Evolutionary conservation across 2,888 invertebrate species (phyloP).

Genomic region (Aporophyla lueneburgensis): DNA sequence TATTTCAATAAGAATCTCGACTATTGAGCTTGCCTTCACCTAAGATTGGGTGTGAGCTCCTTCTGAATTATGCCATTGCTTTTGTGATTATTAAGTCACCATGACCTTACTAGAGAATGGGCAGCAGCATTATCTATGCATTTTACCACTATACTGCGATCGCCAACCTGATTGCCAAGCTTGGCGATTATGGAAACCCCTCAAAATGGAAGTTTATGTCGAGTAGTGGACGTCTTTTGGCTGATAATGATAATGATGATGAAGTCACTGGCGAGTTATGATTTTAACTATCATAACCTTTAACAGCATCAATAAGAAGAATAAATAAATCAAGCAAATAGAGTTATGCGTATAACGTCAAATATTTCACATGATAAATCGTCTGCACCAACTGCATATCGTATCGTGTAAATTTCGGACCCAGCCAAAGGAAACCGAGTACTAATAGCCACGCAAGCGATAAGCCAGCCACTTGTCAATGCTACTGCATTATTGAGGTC

Average conservation of each 20-base stretch:
- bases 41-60: neutral
- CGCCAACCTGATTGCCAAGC: too few relatives aligned
- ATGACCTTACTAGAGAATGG: neutral
- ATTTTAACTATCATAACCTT: too few relatives aligned
- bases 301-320: neutral
- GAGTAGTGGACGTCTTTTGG: too few relatives aligned
- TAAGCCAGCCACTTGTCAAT: slow-evolving; percentile 61
- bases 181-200: too few relatives aligned
- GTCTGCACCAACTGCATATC: slow-evolving; percentile 19
- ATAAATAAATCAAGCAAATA: neutral
- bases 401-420: slow-evolving; percentile 40
- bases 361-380: slow-evolving; percentile 8
- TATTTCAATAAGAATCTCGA: slow-evolving; percentile 40
- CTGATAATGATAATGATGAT: too few relatives aligned
- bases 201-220: too few relatives aligned
- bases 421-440: slow-evolving; percentile 26
- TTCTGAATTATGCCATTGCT: neutral
- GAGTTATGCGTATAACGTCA: too few relatives aligned
- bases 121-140: too few relatives aligned
- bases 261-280: too few relatives aligned
- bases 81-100: neutral
- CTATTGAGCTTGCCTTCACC: slow-evolving; percentile 23
- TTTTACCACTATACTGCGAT: too few relatives aligned
- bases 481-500: slow-evolving; percentile 62
- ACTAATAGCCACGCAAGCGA: slow-evolving; percentile 51